Percentiles rank a stretch among this genome's conserved stretches.
These are phyloP conservation scores for Lemur catta DNA, from an alignment of 2,797 vertebrate species.

Conservation along the genomic window DNA sequence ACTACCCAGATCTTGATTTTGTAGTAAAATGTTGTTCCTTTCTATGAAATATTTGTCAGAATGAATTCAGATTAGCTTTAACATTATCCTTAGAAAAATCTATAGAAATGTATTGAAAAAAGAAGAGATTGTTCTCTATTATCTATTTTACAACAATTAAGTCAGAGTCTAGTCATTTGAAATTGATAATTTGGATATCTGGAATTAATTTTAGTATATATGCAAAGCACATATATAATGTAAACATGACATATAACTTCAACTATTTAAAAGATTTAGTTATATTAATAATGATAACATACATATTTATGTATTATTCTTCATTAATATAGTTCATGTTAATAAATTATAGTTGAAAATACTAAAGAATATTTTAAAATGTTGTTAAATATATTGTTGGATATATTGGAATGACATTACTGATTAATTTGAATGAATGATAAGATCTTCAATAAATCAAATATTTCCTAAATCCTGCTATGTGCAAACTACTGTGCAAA, in stretches of 20 bases:
- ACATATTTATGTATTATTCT: neutral
- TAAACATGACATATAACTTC: neutral
- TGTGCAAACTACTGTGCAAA: neutral
- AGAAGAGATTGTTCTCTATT: neutral
- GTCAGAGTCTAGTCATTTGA: neutral
- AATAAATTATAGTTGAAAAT: slow-evolving; percentile 33
- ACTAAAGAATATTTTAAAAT: slow-evolving; percentile 48
- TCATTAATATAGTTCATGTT: slow-evolving; percentile 11
- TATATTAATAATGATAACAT: neutral
- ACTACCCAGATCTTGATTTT: neutral
- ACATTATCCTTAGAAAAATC: slow-evolving; percentile 24
- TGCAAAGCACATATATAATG: neutral
- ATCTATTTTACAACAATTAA: slow-evolving; percentile 31
- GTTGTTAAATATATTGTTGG: neutral
- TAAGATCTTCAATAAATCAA: slow-evolving; percentile 22
- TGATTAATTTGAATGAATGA: slow-evolving; percentile 1
- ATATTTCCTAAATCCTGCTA: neutral
- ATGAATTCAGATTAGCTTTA: slow-evolving; percentile 37
- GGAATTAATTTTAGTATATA: neutral
- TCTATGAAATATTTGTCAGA: slow-evolving; percentile 8
- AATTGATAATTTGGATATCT: neutral
- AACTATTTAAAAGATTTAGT: slow-evolving; percentile 24
- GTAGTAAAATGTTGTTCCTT: neutral
- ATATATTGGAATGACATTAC: neutral
- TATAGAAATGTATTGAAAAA: neutral